Conservation (phyloP, 2,888 invertebrate genomes). For the Agonopterix alstromeriana region DNA sequence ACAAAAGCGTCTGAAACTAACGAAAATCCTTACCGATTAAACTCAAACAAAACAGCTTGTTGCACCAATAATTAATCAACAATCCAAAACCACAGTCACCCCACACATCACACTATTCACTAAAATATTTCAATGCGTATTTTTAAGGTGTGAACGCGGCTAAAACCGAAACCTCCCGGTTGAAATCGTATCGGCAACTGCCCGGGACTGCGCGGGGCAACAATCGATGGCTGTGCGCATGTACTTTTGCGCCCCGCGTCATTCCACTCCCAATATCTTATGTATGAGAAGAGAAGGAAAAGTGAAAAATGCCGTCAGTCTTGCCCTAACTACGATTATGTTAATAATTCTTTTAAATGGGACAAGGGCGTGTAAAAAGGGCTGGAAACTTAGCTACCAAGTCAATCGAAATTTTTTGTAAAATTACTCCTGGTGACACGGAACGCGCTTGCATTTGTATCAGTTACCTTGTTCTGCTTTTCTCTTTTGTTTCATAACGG, state of each 20-base stretch:
- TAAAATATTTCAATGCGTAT: constrained; percentile 52
- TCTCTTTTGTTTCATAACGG: too few species aligned
- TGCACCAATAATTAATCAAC: constrained; percentile 13
- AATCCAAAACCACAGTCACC: constrained; percentile 28
- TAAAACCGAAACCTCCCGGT: constrained; percentile 26
- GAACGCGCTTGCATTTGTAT: too few species aligned
- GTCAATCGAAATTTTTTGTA: too few species aligned
- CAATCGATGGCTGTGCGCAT: constrained; percentile 68
- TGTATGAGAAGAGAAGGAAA: constrained; percentile 66
- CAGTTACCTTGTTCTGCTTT: too few species aligned
- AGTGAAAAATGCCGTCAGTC: constrained; percentile 41
- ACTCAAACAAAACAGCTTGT: not conserved
- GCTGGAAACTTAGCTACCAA: too few species aligned
- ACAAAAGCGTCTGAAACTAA: not conserved
- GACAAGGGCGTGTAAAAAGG: too few species aligned
- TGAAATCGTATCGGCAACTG: constrained; percentile 48
- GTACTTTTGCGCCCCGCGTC: constrained; percentile 46
- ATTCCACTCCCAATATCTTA: constrained; percentile 64
- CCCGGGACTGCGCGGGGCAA: constrained; percentile 45
- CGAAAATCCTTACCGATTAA: constrained; percentile 3
- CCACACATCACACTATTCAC: constrained; percentile 25
- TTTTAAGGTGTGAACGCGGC: constrained; percentile 34
- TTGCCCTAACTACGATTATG: constrained; percentile 23
- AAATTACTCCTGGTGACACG: too few species aligned
- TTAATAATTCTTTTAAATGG: constrained; percentile 4